Evolutionary conservation across 2,113 vertebrate species (phyloP).

Genomic region (Trogon melanurus): DNA sequence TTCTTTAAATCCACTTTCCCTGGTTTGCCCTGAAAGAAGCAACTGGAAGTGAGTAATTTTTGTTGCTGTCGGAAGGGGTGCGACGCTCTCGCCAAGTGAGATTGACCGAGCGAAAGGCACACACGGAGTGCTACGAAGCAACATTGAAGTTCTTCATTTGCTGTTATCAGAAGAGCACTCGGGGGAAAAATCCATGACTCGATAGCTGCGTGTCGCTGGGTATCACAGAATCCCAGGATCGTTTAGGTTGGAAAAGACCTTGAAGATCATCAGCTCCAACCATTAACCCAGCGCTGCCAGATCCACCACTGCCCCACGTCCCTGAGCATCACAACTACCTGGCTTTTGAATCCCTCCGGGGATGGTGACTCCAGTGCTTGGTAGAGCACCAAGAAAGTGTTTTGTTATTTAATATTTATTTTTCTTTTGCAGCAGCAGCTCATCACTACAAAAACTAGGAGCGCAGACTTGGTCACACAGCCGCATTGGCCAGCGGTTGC

Average conservation of each 20-base stretch:
- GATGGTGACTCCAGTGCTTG: too few species aligned
- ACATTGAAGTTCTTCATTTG: neutral
- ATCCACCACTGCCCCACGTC: too few species aligned
- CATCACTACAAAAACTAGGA: neutral
- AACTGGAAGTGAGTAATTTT: neutral
- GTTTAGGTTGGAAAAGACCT: too few species aligned
- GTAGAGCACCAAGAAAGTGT: rapidly evolving
- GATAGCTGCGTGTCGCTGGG: rapidly evolving
- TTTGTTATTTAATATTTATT: neutral
- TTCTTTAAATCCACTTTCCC: neutral
- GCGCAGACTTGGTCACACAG: neutral
- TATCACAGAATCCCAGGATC: too few species aligned
- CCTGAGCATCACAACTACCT: too few species aligned
- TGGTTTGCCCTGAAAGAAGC: neutral
- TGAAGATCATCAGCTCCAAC: too few species aligned
- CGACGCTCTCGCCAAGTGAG: neutral
- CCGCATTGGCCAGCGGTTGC: rapidly evolving
- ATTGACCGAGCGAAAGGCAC: neutral
- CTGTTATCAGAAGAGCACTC: neutral
- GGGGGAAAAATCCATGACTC: rapidly evolving
- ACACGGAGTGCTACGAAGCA: rapidly evolving
- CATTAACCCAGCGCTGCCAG: too few species aligned
- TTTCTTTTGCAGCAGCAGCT: neutral
- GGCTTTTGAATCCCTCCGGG: too few species aligned
- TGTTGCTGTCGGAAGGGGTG: neutral